phyloP scores from a whole-genome alignment of 2,888 invertebrate genomes.

The Oithona nana region DNA sequence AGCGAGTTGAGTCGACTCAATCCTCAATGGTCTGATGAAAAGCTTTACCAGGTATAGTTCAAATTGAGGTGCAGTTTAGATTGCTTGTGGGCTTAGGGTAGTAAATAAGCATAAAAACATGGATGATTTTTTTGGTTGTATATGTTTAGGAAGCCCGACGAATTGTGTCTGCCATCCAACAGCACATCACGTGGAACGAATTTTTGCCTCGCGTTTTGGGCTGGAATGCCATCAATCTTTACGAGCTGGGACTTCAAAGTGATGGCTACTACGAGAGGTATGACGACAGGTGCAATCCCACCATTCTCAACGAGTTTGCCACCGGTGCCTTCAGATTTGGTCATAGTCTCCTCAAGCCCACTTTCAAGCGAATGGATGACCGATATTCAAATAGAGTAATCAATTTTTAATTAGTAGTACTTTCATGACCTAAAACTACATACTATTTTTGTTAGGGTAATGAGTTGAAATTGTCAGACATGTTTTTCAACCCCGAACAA shows the following conservation, averaged over 20 bases:
- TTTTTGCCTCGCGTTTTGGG: slow-evolving; percentile 76
- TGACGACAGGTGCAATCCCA: slow-evolving; percentile 68
- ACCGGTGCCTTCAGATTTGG: slow-evolving; percentile 79
- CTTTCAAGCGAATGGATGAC: slow-evolving; percentile 57
- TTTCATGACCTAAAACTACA: no score
- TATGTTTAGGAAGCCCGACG: slow-evolving; percentile 47
- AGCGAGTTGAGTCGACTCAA: slow-evolving; percentile 57
- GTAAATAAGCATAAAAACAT: background rate
- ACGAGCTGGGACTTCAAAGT: slow-evolving; percentile 59
- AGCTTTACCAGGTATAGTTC: slow-evolving; percentile 42
- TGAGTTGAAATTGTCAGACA: slow-evolving; percentile 20
- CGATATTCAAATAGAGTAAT: slow-evolving; percentile 31
- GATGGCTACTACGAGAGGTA: slow-evolving; percentile 72
- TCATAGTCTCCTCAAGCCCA: slow-evolving; percentile 65
- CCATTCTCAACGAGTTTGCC: slow-evolving; percentile 73
- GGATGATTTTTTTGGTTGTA: background rate
- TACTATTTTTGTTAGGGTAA: slow-evolving; percentile 9
- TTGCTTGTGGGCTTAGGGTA: background rate
- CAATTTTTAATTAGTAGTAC: no score
- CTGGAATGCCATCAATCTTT: slow-evolving; percentile 68
- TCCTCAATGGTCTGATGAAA: slow-evolving; percentile 72
- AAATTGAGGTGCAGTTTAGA: slow-evolving; percentile 1
- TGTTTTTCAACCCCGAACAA: slow-evolving; percentile 73
- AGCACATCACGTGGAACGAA: slow-evolving; percentile 68
- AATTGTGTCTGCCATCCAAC: slow-evolving; percentile 54